A percentile compares a stretch with the other conserved stretches of the same genome.
These are phyloP conservation scores for Pseudococcus viburni DNA, from an alignment of 2,888 invertebrate species.

Conservation along the genomic window DNA sequence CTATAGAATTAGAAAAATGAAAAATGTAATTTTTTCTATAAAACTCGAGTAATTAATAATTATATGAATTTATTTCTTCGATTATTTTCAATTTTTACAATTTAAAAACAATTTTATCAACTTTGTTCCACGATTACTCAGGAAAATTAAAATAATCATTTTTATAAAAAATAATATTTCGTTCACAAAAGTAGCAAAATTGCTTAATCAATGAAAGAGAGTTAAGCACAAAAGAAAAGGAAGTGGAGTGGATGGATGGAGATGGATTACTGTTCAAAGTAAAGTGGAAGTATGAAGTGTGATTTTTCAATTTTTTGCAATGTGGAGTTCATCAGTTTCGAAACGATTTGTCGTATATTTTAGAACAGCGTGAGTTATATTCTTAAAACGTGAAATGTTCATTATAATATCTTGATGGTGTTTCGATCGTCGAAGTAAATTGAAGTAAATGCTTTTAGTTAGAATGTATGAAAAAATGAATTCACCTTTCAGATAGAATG, in stretches of 20 bases:
- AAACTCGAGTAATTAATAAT: neutral
- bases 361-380: slow-evolving; percentile 22
- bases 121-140: too few relatives aligned
- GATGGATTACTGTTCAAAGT: neutral
- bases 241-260: too few relatives aligned
- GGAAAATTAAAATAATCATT: too few relatives aligned
- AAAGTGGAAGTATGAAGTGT: neutral
- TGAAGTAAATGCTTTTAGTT: neutral
- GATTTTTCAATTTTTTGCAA: neutral
- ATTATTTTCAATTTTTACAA: neutral
- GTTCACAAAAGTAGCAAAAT: neutral
- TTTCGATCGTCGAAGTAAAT: neutral
- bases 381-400: neutral
- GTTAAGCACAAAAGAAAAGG: neutral
- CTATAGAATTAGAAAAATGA: neutral
- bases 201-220: slow-evolving; percentile 23
- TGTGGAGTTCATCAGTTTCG: neutral
- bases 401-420: neutral
- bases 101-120: too few relatives aligned
- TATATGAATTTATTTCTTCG: neutral
- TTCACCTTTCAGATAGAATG: slow-evolving; percentile 37
- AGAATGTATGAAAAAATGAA: slow-evolving; percentile 41
- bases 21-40: neutral
- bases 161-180: neutral
- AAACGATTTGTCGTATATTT: neutral